Evolutionary conservation across 1,140 invertebrate species (phyloP).

Genomic region (Dinoponera quadriceps): DNA sequence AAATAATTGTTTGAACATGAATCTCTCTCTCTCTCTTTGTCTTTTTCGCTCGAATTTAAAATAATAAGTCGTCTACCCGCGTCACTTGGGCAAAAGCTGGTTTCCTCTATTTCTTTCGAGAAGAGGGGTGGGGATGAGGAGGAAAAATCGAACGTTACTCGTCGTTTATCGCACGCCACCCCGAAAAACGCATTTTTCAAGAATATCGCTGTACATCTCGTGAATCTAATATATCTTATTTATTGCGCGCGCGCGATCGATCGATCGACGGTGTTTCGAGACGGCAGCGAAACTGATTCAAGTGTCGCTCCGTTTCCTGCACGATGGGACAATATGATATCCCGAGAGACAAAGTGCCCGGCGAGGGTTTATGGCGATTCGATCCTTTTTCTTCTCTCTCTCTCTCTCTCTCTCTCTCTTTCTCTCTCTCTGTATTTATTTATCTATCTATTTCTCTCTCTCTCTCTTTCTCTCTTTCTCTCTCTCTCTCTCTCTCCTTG

Average conservation of each 20-base stretch:
- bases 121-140: too few relatives aligned
- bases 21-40: too few relatives aligned
- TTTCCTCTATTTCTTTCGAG: background rate
- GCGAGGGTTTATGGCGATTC: conserved; percentile 32
- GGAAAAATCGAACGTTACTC: background rate
- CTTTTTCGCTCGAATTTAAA: background rate
- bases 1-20: too few relatives aligned
- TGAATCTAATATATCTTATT: conserved; percentile 23
- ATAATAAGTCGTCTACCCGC: background rate
- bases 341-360: conserved; percentile 18
- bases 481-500: conserved; percentile 1
- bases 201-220: background rate
- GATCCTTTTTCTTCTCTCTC: background rate
- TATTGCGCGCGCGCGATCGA: background rate
- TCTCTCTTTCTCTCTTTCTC: conserved; percentile 16
- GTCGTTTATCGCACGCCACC: background rate
- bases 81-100: background rate
- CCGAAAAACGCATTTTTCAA: background rate
- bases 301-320: conserved; percentile 25
- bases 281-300: conserved; percentile 8
- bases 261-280: background rate
- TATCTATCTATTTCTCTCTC: background rate
- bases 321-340: conserved; percentile 16
- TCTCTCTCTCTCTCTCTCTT: too few relatives aligned
- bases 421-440: background rate